Percentiles rank a stretch among this genome's conserved stretches.
Conservation (phyloP, 2,113 vertebrate genomes). For the Colaptes auratus region DNA sequence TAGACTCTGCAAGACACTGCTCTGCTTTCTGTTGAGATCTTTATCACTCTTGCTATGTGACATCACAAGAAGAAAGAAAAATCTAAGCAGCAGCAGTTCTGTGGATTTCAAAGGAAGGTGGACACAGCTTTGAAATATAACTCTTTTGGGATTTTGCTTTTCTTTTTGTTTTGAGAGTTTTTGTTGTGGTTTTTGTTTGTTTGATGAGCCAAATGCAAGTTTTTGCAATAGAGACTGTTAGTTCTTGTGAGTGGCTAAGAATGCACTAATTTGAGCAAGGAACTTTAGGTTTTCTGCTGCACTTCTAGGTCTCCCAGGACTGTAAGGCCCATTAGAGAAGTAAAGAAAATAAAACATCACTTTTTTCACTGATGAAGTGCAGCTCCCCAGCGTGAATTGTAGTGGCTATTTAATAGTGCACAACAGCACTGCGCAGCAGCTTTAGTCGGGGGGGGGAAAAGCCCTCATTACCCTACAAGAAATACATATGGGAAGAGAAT, state of each 20-base stretch:
- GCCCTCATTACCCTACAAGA: not conserved
- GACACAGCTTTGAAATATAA: not conserved
- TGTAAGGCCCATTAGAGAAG: constrained; percentile 5
- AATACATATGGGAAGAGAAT: not conserved
- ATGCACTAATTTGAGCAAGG: not conserved
- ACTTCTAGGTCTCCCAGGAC: not conserved
- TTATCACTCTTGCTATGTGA: not conserved
- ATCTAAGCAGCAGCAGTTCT: not conserved
- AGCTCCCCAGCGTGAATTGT: not conserved
- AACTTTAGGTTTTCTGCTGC: not conserved
- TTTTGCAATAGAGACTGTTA: not conserved
- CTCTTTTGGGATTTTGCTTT: too few relatives aligned
- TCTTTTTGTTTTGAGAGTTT: too few relatives aligned
- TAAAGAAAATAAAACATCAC: constrained; percentile 23
- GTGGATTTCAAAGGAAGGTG: not conserved
- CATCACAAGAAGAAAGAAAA: not conserved
- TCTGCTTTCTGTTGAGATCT: not conserved
- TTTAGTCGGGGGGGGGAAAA: not conserved
- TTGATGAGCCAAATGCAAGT: not conserved
- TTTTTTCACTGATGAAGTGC: constrained; percentile 33
- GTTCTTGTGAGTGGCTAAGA: not conserved
- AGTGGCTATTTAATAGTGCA: not conserved
- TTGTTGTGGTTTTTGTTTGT: not conserved
- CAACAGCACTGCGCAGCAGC: not conserved
- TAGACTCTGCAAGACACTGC: not conserved